Base-by-base conservation (phyloP, 2,888 invertebrate genomes). In the Ichneumoninae sp. region DNA sequence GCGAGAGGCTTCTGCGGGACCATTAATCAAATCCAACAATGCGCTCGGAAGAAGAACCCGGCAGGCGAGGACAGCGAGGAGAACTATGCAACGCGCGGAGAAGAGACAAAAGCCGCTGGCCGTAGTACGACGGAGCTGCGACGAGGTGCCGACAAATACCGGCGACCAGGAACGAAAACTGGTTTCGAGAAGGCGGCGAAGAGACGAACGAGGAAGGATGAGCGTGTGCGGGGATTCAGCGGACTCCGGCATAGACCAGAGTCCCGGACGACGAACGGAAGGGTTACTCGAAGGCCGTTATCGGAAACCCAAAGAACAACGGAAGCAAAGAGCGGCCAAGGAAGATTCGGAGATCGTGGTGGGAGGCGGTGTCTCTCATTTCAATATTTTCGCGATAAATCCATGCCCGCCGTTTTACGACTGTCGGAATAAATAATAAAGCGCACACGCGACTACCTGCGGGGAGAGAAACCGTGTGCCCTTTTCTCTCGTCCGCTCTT, bases 351-450 rank as follows among this genome's bases (percentile, higher is more conserved):
- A 30, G 30, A n/a, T 30, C 7, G 13, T 65, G 76, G 19, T 30
- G 26, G 54, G 72, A 66, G 60, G 54, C 88, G 87, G 89, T 89
- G 89, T 89, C 88, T 90, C 91, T 89, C 90, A 91, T 93, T 92
- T 92, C 90, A 92, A 93, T 92, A 92, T 91, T 91, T 92, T 88
- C 86, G 87, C 91, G 90, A 93, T 92, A 93, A 93, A 93, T 93
- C 91, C 90, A 89, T 87, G 84, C 83, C 57, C 83, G 81, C 81
- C 85, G 85, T 91, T 93, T 93, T 92, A 92, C 91, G 92, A 92
- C 90, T 90, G 84, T 80, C 85, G 89, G 87, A 89, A 93, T 93
- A 92, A 93, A 93, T 91, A 93, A 93, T 88, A 88, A 87, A 88
- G 83, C 82, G 70, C 74, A 66, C 65, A 75, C 44, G 75, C 77